phyloP scores from a whole-genome alignment of 30 jellyfish, hydroid and myxozoan genomes.

The Aurelia sp. region DNA sequence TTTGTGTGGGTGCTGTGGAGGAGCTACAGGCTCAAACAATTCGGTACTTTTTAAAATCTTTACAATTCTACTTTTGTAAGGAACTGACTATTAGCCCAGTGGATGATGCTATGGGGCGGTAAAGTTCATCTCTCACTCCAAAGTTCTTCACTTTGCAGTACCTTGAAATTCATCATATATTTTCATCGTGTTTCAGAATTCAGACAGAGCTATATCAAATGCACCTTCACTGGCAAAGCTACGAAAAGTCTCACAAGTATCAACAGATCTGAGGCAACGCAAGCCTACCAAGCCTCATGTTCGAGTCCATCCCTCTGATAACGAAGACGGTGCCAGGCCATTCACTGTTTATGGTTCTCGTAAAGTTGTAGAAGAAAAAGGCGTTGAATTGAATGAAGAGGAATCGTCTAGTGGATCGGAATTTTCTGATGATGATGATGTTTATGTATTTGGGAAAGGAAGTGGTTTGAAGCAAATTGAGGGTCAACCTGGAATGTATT shows the following conservation, averaged over 20 bases:
- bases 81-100: no score
- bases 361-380: slow-evolving; percentile 83
- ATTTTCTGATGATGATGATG: slow-evolving; percentile 72
- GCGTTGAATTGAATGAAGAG: slow-evolving; percentile 51
- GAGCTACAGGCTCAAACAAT: no score
- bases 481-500: slow-evolving; percentile 93
- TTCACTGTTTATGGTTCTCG: slow-evolving; percentile 90
- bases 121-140: no score
- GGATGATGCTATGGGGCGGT: no score
- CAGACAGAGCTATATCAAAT: slow-evolving; percentile 28
- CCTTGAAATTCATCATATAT: neutral
- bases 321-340: slow-evolving; percentile 59
- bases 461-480: slow-evolving; percentile 79
- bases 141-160: no score
- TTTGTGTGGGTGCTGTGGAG: no score
- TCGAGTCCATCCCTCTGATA: slow-evolving; percentile 6
- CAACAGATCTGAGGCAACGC: slow-evolving; percentile 79
- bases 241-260: slow-evolving; percentile 55
- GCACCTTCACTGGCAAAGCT: slow-evolving; percentile 22
- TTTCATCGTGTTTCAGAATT: neutral
- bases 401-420: slow-evolving; percentile 76
- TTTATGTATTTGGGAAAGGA: slow-evolving; percentile 65
- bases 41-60: no score
- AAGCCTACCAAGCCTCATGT: slow-evolving; percentile 46
- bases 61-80: no score